These are phyloP conservation scores for Hyperoodon ampullatus DNA, from an alignment of 2,113 vertebrate species.

Conservation along the genomic window DNA sequence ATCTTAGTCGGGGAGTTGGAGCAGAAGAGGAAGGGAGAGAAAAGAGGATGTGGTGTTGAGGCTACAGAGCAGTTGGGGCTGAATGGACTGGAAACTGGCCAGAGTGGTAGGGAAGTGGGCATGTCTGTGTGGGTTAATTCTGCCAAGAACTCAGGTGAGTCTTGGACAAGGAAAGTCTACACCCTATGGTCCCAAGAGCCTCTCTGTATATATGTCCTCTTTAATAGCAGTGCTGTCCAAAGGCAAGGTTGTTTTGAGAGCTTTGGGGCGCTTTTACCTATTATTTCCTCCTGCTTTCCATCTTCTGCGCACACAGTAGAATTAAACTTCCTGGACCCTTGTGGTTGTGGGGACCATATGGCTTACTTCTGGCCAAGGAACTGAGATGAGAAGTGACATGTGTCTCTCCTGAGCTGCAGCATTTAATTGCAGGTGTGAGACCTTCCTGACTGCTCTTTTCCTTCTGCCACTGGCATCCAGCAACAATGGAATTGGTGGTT, in stretches of 20 bases:
- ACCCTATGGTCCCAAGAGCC: not conserved
- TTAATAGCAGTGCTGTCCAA: not conserved
- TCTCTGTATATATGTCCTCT: not conserved
- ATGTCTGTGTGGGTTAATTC: not conserved
- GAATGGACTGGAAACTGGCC: not conserved
- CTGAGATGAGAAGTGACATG: not conserved
- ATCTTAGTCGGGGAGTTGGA: not conserved
- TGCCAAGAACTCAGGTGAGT: not conserved
- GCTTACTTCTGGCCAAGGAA: not conserved
- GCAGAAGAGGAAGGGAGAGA: not conserved
- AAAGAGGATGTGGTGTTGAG: not conserved
- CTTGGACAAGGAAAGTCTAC: not conserved
- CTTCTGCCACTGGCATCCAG: not conserved
- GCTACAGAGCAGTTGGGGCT: not conserved
- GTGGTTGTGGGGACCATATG: not conserved
- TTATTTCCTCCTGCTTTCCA: not conserved
- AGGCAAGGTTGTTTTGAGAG: not conserved
- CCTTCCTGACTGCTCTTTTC: not conserved
- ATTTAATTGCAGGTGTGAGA: not conserved
- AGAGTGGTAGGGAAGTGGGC: not conserved
- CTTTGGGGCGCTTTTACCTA: not conserved
- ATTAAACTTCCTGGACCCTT: not conserved
- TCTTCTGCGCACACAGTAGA: not conserved
- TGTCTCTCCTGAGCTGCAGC: not conserved
- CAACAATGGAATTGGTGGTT: not conserved